Base-by-base conservation (phyloP, 1,140 invertebrate species). In the Lineus longissimus region DNA sequence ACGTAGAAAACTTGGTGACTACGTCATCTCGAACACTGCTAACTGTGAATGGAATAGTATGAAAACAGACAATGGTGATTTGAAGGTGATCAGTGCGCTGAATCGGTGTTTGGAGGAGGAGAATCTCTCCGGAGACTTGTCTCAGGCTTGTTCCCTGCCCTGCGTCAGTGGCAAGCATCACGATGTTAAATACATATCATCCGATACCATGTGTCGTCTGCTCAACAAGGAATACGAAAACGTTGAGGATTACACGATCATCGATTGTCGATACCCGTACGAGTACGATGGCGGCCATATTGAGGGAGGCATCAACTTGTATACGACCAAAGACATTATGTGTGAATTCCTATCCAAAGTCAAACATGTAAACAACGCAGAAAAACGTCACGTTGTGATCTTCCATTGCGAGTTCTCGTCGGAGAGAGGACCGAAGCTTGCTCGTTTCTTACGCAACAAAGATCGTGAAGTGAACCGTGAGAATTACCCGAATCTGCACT, bases 401-500 rank as follows among this genome's bases (percentile, higher is more conserved):
- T 99, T 99, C 77, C 97, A 99, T 77, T 99, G 97, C 81, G 97
- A 99, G 83, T 99, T 97, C 82, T 97, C 95, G 0, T 91, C 92
- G 61, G 91, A 98, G 33, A 36, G 33, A 15, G 33, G 33, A 36
- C 33, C 33, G 6, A 36, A 36, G 33, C 33, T 36, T 15, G 33
- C 88, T 7, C 86, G 93, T 0, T 94, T 89, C 76, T 81, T 99
- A 4, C 86, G 97, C 0, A 89, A 89, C 55, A 81, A 86, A 19
- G 97, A 99, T 80, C 85, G 97, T 1, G 84, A 87, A 51, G 78
- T 86, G 2, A 96, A 98, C 77, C 87, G 88, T 55, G 88, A 91
- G 40, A 85, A 85, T 58, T 99, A 99, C 81, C 97, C 97, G 0
- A 83, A 86, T 0, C 83, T 99, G 0, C 85, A 91, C 72, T 97